A percentile compares a stretch with the other conserved stretches of the same genome.
These are phyloP conservation scores for Cabera pusaria DNA, from an alignment of 2,888 invertebrate genomes.

Conservation along the genomic window DNA sequence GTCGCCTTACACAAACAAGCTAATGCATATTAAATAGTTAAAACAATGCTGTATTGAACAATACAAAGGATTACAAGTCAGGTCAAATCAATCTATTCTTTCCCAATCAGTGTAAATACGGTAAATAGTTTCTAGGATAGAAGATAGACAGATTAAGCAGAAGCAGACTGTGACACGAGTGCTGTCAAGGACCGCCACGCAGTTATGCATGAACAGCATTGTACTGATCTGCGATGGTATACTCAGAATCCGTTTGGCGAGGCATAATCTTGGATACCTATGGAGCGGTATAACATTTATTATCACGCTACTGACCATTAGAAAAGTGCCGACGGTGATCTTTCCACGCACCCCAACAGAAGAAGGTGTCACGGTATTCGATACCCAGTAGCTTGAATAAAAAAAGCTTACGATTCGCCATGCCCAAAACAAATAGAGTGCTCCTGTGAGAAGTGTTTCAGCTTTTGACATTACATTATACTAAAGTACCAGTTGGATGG, in stretches of 20 bases:
- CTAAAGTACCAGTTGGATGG: too few species aligned
- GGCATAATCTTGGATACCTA: constrained; percentile 42
- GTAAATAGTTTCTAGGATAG: constrained; percentile 44
- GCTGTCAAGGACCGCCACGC: constrained; percentile 40
- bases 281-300: constrained; percentile 31
- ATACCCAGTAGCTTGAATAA: constrained; percentile 45
- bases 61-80: constrained; percentile 8
- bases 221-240: constrained; percentile 49
- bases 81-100: constrained; percentile 34
- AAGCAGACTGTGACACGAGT: constrained; percentile 36
- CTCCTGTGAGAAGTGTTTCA: constrained; percentile 27
- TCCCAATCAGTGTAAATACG: constrained; percentile 46
- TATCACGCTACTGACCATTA: constrained; percentile 33
- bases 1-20: constrained; percentile 2
- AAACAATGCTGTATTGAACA: constrained; percentile 12
- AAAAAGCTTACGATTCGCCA: constrained; percentile 45
- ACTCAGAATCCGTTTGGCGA: constrained; percentile 43
- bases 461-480: constrained; percentile 23
- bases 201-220: constrained; percentile 43
- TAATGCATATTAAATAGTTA: constrained; percentile 2
- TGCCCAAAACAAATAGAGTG: constrained; percentile 40
- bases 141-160: constrained; percentile 38
- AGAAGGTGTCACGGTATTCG: constrained; percentile 36
- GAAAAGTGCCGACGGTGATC: constrained; percentile 21
- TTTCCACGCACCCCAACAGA: constrained; percentile 16